phyloP scores from a whole-genome alignment of 2,888 invertebrate species.

The Blomia tropicalis region DNA sequence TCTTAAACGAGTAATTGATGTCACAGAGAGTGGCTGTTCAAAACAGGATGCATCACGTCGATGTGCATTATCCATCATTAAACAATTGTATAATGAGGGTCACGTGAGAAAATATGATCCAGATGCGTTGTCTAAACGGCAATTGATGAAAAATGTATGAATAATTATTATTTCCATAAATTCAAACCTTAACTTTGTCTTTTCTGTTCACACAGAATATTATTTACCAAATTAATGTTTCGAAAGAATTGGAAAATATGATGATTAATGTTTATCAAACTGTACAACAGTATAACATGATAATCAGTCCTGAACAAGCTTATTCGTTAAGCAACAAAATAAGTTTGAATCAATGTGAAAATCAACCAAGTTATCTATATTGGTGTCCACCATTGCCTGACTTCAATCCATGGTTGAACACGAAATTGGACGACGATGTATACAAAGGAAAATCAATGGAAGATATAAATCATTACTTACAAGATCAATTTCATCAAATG shows the following conservation, averaged over 20 bases:
- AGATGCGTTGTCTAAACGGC: constrained; percentile 16
- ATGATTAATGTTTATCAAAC: neutral
- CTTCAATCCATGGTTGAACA: constrained; percentile 94
- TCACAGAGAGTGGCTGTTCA: constrained; percentile 84
- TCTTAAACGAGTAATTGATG: constrained; percentile 47
- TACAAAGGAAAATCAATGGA: constrained; percentile 37
- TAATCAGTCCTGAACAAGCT: neutral
- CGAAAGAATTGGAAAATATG: neutral
- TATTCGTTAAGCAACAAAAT: neutral
- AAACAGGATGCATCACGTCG: constrained; percentile 92
- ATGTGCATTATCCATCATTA: constrained; percentile 80
- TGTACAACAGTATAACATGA: neutral
- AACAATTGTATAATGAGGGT: constrained; percentile 82
- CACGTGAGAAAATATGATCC: constrained; percentile 60
- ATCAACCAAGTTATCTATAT: constrained; percentile 44
- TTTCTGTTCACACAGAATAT: too few relatives aligned
- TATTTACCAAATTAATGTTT: neutral
- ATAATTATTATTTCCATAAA: neutral
- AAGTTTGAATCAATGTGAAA: neutral
- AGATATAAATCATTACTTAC: constrained; percentile 7
- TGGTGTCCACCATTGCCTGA: constrained; percentile 92
- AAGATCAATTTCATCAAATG: neutral
- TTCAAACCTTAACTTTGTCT: too few relatives aligned
- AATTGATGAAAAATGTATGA: constrained; percentile 4
- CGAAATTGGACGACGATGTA: constrained; percentile 84